These are phyloP conservation scores for Apantesis nais DNA, from an alignment of 2,888 invertebrate genomes.

Conservation along the genomic window DNA sequence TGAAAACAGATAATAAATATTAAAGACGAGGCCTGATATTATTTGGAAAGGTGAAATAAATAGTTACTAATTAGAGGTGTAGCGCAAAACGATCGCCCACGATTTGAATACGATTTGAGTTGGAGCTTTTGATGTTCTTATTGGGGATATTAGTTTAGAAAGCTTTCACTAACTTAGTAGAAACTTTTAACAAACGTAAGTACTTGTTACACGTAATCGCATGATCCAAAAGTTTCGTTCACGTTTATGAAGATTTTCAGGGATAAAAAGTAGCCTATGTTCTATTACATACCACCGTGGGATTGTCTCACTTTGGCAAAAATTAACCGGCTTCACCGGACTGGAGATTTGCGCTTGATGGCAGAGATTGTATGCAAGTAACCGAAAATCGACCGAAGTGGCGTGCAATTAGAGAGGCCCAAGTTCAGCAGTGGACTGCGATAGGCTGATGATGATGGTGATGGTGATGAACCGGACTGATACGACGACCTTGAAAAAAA, in stretches of 20 bases:
- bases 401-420: no score
- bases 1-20: slow-evolving; percentile 18
- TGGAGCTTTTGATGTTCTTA: slow-evolving; percentile 8
- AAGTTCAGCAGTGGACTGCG: no score
- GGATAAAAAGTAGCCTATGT: background rate
- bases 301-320: no score
- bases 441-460: no score
- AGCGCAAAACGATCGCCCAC: slow-evolving; percentile 14
- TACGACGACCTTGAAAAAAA: no score
- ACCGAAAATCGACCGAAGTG: no score
- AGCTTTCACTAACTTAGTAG: slow-evolving; percentile 1
- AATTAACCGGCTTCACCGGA: no score
- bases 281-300: background rate
- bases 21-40: slow-evolving; percentile 5
- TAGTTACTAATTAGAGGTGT: slow-evolving; percentile 7
- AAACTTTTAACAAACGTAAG: background rate
- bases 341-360: no score
- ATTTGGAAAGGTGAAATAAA: background rate
- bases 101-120: background rate
- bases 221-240: background rate
- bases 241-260: background rate
- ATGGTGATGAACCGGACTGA: no score
- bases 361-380: no score
- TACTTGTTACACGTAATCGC: background rate
- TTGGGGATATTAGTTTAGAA: background rate